These are phyloP conservation scores for Polydrusus tereticollis DNA, from an alignment of 2,888 invertebrate species.

Conservation along the genomic window DNA sequence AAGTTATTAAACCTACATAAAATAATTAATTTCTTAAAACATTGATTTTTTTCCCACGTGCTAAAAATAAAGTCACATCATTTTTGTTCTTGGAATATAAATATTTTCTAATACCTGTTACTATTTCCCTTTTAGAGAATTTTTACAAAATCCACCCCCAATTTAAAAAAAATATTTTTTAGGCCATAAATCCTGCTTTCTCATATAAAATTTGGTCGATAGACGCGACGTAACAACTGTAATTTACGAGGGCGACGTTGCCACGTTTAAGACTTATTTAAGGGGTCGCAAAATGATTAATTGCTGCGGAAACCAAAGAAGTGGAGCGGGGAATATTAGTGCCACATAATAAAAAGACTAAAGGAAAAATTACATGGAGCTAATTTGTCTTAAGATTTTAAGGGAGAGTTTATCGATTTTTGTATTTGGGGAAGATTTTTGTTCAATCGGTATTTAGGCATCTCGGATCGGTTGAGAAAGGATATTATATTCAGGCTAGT, in stretches of 20 bases:
- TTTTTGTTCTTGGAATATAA: too few relatives aligned
- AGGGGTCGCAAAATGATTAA: conserved; percentile 20
- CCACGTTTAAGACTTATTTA: conserved; percentile 1
- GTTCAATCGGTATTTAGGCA: neutral
- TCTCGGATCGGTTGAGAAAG: too few relatives aligned
- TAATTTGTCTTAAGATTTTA: conserved; percentile 7
- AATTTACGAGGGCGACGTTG: conserved; percentile 10
- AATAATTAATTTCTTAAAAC: too few relatives aligned
- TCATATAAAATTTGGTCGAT: conserved; percentile 5
- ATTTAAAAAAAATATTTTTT: neutral
- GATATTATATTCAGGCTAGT: too few relatives aligned
- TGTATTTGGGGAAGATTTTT: neutral
- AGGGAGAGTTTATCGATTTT: neutral
- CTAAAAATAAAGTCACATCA: too few relatives aligned
- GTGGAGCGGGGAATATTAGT: conserved; percentile 10
- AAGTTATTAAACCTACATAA: too few relatives aligned
- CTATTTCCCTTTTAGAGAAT: neutral
- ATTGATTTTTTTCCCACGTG: too few relatives aligned
- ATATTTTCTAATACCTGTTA: neutral
- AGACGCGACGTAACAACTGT: neutral
- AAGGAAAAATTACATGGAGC: conserved; percentile 1
- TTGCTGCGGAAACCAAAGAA: conserved; percentile 15
- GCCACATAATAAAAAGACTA: neutral
- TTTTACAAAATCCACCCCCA: neutral
- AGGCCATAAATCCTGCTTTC: neutral